Percentiles rank a stretch among this genome's conserved stretches.
These are phyloP conservation scores for Mungos mungo DNA, from an alignment of 2,113 vertebrate species.

Conservation along the genomic window DNA sequence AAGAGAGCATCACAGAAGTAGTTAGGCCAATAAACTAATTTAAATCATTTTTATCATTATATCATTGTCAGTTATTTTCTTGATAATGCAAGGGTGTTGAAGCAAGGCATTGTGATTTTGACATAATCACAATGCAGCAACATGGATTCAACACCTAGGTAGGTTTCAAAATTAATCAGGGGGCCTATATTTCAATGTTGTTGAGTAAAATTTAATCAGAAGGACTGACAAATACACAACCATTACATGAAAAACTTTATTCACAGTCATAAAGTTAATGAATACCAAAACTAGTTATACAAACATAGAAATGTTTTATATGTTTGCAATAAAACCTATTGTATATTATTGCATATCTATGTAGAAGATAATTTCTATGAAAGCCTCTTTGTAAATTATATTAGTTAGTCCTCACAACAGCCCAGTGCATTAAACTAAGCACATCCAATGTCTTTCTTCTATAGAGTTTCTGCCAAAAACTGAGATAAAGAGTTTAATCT, in stretches of 20 bases:
- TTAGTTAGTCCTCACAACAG: neutral
- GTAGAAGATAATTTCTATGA: neutral
- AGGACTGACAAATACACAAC: neutral
- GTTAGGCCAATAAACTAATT: neutral
- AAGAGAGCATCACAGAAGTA: accelerated
- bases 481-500: neutral
- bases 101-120: neutral
- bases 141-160: neutral
- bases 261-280: neutral
- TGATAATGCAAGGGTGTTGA: neutral
- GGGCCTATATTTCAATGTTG: neutral
- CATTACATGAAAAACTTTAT: neutral
- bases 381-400: neutral
- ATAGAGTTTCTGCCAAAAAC: neutral
- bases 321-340: neutral
- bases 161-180: neutral
- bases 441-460: neutral
- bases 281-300: neutral
- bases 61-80: neutral
- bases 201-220: neutral
- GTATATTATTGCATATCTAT: neutral
- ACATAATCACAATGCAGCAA: neutral
- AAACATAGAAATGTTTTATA: neutral
- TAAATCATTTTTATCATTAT: neutral
- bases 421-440: neutral